Evolutionary conservation across 2,113 vertebrate species (phyloP), one percentile per base, ranked within the genome.

Genomic region (Peucedramus taeniatus): DNA sequence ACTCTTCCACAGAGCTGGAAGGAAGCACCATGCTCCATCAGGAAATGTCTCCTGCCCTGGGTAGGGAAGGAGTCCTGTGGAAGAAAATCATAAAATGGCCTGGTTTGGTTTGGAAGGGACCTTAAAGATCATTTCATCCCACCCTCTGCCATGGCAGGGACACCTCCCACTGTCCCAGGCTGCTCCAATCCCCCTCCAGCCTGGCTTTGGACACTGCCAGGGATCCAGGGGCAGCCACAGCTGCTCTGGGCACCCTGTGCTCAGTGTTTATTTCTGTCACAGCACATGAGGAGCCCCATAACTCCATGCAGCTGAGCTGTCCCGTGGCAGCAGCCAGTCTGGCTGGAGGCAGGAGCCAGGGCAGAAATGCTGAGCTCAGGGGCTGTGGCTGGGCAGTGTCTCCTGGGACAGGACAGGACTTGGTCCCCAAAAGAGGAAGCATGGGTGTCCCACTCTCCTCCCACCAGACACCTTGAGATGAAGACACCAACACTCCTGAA

Each of bases 181-280:
- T 28, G 33, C 33, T 45, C 45, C 4, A 35, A 14, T n/a, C n/a
- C 26, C 51, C 35, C 53, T 11, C 82, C 69, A 64, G 3, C 45
- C 83, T 44, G 35, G 21, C 50, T 51, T 13, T 3, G 82, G 31
- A 3, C 70, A 40, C 35, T 57, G 21, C 27, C 49, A 66, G 61
- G 51, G 71, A 6, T 11, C 3, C 65, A 51, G 54, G 71, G 45
- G 15, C 56, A 78, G 64, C 54, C 84, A 0, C 33, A 39, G 64
- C 56, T 30, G 10, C 74, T 24, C 19, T 28, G 84, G 23, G 28
- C 23, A 27, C 5, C 31, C 74, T 9, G 47, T n/a, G 75, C n/a
- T 75, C 54, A 33, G 89, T 5, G 65, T 88, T 95, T 92, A 51
- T 94, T 95, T 95, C 91, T 94, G 93, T 79, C 63, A 35, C 61